Percentiles rank a stretch among this genome's conserved stretches.
Conservation (phyloP, 1,140 invertebrate species). For the Macrocentrus cingulum region DNA sequence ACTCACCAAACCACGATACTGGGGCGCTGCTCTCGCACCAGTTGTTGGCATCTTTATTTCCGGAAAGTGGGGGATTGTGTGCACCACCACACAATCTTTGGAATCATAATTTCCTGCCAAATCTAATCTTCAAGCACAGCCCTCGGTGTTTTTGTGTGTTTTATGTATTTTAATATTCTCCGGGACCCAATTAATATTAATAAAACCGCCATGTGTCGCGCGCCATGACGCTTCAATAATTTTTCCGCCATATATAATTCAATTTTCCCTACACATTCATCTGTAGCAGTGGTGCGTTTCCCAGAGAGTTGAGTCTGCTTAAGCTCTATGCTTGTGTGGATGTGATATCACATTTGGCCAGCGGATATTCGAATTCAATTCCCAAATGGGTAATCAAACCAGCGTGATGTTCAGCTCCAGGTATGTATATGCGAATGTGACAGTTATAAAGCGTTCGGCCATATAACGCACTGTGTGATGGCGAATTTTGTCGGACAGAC, state of each 20-base stretch:
- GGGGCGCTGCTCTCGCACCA: background rate
- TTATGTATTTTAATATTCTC: no score
- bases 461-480: background rate
- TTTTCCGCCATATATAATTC: background rate
- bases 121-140: conserved; percentile 34
- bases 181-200: background rate
- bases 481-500: no score
- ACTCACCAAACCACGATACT: background rate
- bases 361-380: conserved; percentile 24
- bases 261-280: background rate
- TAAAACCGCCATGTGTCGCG: no score
- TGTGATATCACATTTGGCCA: conserved; percentile 17
- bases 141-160: conserved; percentile 21
- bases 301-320: no score
- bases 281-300: background rate
- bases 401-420: conserved; percentile 18
- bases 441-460: conserved; percentile 16
- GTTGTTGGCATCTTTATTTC: conserved; percentile 40
- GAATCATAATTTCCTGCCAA: conserved; percentile 39
- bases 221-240: no score
- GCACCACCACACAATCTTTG: conserved; percentile 18
- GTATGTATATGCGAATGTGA: conserved; percentile 11
- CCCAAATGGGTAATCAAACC: conserved; percentile 19
- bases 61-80: conserved; percentile 18
- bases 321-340: no score